A percentile compares a stretch with the other conserved stretches of the same genome.
Conservation (phyloP, 2,797 vertebrate species). For the Etheostoma nigrum region DNA sequence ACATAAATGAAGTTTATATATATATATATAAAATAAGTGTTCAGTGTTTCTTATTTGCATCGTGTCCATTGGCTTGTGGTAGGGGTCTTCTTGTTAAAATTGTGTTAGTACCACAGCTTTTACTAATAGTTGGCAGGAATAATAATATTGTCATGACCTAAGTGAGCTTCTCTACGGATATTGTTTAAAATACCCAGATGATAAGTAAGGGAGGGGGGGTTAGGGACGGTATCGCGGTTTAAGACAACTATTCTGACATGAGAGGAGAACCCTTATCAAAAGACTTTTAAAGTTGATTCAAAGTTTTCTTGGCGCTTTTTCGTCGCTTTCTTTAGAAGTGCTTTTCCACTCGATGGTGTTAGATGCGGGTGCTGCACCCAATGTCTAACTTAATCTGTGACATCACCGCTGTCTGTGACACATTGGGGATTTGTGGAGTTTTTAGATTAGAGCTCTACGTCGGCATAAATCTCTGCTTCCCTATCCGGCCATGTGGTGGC, state of each 20-base stretch:
- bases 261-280: background rate
- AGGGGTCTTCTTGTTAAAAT: background rate
- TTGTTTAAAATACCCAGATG: conserved; percentile 31
- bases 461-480: conserved; percentile 92
- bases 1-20: background rate
- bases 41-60: background rate
- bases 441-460: conserved; percentile 91
- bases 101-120: background rate
- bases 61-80: background rate
- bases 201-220: conserved; percentile 1
- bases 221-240: background rate
- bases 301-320: background rate
- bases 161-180: conserved; percentile 14
- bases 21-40: no score
- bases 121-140: conserved; percentile 23
- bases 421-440: conserved; percentile 89
- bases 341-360: background rate
- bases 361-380: conserved; percentile 26
- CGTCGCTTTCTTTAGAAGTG: background rate
- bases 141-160: conserved; percentile 16
- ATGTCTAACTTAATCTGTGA: conserved; percentile 69
- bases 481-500: conserved; percentile 85
- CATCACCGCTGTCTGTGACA: conserved; percentile 81
- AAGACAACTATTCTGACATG: background rate
- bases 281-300: background rate